Percentiles rank a stretch among this genome's conserved stretches.
Conservation (phyloP, 1,140 invertebrate genomes). For the Heliconius himera region DNA sequence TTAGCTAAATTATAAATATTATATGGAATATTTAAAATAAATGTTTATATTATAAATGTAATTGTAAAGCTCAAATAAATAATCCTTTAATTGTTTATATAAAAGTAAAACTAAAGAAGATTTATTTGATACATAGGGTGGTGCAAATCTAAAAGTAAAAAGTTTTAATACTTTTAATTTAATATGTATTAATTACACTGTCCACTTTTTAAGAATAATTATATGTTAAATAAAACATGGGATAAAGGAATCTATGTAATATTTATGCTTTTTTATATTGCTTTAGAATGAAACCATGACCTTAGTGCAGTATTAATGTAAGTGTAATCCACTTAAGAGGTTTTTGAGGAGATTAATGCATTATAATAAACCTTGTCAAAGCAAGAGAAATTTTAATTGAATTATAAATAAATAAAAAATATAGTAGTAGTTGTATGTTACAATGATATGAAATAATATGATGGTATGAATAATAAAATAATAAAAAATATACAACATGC, state of each 20-base stretch:
- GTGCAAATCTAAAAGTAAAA: too few species aligned
- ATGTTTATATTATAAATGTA: too few species aligned
- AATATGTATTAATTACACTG: not conserved
- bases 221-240: not conserved
- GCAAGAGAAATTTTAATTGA: slow-evolving; percentile 1
- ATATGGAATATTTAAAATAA: too few species aligned
- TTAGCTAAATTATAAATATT: too few species aligned
- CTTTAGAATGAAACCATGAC: not conserved
- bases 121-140: too few species aligned
- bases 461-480: not conserved
- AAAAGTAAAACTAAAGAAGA: too few species aligned
- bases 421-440: too few species aligned
- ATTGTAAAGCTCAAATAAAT: too few species aligned
- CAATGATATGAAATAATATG: not conserved
- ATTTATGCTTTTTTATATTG: too few species aligned
- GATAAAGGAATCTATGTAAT: not conserved
- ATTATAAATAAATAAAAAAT: not conserved
- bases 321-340: slow-evolving; percentile 8
- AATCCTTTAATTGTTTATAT: too few species aligned
- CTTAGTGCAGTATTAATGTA: not conserved
- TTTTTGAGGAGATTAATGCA: not conserved
- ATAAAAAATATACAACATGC: not conserved
- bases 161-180: too few species aligned
- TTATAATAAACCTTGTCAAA: not conserved
- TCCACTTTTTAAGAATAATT: not conserved